Conservation (phyloP, 2,113 vertebrate species). For the Nesogale talazaci region DNA sequence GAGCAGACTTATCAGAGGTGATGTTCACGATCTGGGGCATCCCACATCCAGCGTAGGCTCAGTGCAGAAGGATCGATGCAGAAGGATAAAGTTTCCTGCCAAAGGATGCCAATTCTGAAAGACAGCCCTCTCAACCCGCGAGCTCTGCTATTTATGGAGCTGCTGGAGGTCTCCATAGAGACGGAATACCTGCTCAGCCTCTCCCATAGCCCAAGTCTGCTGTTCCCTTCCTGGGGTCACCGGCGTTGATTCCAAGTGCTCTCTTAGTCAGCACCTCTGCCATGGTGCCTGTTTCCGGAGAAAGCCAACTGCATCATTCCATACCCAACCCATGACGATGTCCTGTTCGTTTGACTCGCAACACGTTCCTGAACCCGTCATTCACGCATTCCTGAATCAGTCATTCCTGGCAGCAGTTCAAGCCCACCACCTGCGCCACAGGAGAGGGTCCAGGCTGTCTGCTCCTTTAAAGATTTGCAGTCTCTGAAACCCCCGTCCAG, state of each 20-base stretch:
- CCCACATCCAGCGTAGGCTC: not conserved
- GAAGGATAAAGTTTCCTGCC: not conserved
- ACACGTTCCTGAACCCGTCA: not conserved
- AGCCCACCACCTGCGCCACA: too few species aligned
- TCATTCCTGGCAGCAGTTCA: not conserved
- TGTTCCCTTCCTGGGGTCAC: not conserved
- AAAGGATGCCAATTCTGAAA: conserved; percentile 23
- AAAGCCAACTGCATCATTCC: not conserved
- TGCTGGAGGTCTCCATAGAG: not conserved
- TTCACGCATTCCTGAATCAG: not conserved
- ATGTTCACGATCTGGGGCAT: not conserved
- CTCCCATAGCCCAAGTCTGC: not conserved
- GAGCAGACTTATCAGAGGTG: not conserved
- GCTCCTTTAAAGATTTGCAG: too few species aligned
- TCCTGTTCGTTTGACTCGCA: conserved; percentile 51
- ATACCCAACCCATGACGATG: not conserved
- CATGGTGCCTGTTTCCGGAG: conserved; percentile 56
- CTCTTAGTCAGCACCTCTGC: conserved; percentile 61
- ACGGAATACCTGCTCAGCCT: not conserved
- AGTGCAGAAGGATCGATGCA: not conserved
- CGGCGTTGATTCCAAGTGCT: conserved; percentile 24
- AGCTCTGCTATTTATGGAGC: not conserved
- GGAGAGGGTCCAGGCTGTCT: too few species aligned
- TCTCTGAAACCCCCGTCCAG: too few species aligned
- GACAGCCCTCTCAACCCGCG: not conserved